Evolutionary conservation across 2,113 vertebrate species (phyloP).

Genomic region (Calidris pugnax): DNA sequence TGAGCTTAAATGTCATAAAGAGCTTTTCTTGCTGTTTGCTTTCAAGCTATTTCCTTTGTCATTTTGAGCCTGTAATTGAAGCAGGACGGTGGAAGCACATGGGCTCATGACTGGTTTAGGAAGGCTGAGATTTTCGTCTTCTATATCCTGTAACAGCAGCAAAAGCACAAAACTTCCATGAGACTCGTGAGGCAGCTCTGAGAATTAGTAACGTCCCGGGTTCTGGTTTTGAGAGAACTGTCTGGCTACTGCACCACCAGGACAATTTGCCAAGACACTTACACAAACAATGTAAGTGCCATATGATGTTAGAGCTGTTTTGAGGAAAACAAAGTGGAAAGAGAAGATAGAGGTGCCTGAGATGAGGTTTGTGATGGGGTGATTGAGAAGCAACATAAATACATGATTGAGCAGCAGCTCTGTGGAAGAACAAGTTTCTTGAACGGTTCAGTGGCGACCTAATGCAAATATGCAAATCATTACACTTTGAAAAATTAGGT

Average conservation of each 20-base stretch:
- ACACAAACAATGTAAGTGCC: not conserved
- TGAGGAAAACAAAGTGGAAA: not conserved
- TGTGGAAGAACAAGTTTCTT: not conserved
- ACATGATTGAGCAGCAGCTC: not conserved
- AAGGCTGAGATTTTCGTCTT: not conserved
- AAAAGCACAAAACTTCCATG: not conserved
- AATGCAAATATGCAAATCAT: not conserved
- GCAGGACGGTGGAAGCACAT: not conserved
- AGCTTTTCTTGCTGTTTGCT: not conserved
- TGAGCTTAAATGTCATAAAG: not conserved
- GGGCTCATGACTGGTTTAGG: not conserved
- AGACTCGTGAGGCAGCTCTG: not conserved
- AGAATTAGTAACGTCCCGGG: not conserved
- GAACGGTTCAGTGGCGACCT: not conserved
- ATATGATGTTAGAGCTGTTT: not conserved
- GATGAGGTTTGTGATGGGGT: not conserved
- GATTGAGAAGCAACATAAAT: not conserved
- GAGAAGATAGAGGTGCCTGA: not conserved
- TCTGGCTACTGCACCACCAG: not conserved
- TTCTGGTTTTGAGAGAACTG: not conserved
- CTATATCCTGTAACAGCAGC: not conserved
- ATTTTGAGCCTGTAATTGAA: not conserved
- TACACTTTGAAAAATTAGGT: not conserved
- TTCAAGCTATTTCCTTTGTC: not conserved
- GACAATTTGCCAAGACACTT: not conserved